These are phyloP conservation scores for Anthoscopus minutus DNA, from an alignment of 2,113 vertebrate species.

Conservation along the genomic window DNA sequence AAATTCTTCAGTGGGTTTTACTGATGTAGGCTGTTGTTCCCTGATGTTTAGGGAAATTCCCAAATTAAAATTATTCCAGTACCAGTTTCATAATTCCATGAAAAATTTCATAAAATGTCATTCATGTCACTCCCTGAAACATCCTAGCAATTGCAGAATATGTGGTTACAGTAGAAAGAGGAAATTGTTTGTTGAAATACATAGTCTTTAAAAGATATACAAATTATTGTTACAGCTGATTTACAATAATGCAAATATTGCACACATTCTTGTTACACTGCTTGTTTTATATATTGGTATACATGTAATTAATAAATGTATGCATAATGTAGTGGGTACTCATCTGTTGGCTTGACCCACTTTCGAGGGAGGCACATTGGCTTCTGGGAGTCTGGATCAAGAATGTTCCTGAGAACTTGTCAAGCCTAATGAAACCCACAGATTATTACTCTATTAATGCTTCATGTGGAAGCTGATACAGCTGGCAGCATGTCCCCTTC, in stretches of 20 bases:
- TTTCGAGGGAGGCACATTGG: rapidly evolving
- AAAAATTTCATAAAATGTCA: slow-evolving; percentile 20
- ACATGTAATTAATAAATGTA: not conserved
- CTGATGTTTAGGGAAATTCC: slow-evolving; percentile 54
- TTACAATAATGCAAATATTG: not conserved
- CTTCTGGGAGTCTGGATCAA: not conserved
- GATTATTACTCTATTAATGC: not conserved
- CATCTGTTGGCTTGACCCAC: not conserved
- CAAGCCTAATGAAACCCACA: not conserved
- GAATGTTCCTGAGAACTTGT: not conserved
- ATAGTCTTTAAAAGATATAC: not conserved
- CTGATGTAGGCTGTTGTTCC: not conserved
- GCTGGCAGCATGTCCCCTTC: not conserved
- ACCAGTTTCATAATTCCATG: slow-evolving; percentile 32
- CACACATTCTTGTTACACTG: not conserved
- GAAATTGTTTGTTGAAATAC: not conserved
- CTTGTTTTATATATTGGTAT: not conserved
- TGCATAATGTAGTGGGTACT: not conserved
- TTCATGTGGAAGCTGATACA: not conserved
- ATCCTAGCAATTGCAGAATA: not conserved
- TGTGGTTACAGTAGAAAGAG: not conserved
- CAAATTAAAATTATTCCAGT: slow-evolving; percentile 6
- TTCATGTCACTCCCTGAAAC: slow-evolving; percentile 11
- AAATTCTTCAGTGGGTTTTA: not conserved
- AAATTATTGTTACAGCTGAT: not conserved